Evolutionary conservation across 2,888 invertebrate genomes (phyloP), one percentile per base, ranked within the genome.

Genomic region (Diarsia mendica): DNA sequence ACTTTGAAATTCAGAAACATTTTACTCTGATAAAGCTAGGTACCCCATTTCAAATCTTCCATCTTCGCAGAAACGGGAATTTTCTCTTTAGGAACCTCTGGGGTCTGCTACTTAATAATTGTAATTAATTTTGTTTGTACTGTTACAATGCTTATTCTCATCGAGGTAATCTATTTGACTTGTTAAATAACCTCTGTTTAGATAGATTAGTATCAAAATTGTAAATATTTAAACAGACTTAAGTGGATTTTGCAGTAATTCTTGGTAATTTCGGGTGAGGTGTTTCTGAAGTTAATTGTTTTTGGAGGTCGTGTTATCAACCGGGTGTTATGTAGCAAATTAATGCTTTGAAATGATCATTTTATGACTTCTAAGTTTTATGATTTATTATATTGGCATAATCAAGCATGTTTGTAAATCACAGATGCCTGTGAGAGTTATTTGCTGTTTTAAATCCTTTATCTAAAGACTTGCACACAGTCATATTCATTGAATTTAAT

Each of bases 101-200:
- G 46, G 51, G 70, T 55, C 55, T 65, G 69, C 61, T 73, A 68
- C 75, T 73, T 83, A 67, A 83, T 76, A 87, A 85, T 82, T 82
- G 69, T 77, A 85, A 86, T 86, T 83, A 87, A 85, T 87, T 80
- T 83, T 83, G 81, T 87, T 85, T 85, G 76, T 53, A 6, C 75
- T 64, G 66, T 64, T 46, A 78, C 66, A 69, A 70, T 49, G 66
- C 58, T 71, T 80, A 68, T 84, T 73, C 49, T 66, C 69, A 61
- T 72, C 71, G 53, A 75, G 80, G 49, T 80, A 77, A 72, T 64
- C 44, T 84, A 87, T 86, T 86, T 87, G 73, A 85, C 77, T 86
- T 85, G 79, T 73, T 75, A 77, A 86, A 72, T 81, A 83, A 78
- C 75, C 65, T 53, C 70, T 53, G 86, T 78, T 75, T 75, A 60